Evolutionary conservation across 2,113 vertebrate genomes (phyloP), one percentile per base, ranked within the genome.

Genomic region (Tonatia bakeri): DNA sequence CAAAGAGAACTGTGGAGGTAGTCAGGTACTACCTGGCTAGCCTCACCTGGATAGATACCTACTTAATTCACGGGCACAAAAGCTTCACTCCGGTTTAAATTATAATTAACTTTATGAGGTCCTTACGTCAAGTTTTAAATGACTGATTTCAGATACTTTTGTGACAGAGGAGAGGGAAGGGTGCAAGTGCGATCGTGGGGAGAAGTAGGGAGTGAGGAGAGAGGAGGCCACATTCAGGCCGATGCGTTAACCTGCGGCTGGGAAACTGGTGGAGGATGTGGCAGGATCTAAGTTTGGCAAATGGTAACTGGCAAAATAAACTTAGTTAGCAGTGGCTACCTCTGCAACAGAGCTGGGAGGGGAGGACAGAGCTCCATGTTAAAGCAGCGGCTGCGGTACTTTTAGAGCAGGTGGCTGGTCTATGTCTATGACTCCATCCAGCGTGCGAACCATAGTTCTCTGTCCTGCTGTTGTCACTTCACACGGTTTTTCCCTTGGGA

Each of bases 131-230:
- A 24, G 31, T 67, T 91, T 93, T 47, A 90, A 86, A 61, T 16
- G 13, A 38, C 22, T 7, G 4, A n/a, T 31, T 33, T 36, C 17
- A 72, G 50, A 33, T 73, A 5, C 11, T 83, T 47, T 77, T 70
- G 70, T 59, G 82, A 50, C 61, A 47, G 67, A 76, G 54, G 7
- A 45, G 90, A 45, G 47, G 64, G 33, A 86, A 54, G 28, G 38
- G 26, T 11, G 1, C 14, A 0, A 33, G 28, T 3, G 4, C 11
- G 7, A 38, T 52, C 5, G 13, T 9, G 24, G n/a, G n/a, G n/a
- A 47, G 69, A 17, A 3, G 17, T 13, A 64, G 36, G 17, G 24
- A 81, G 56, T 40, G n/a, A 61, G 47, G 47, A 67, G 24, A 52
- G 81, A 67, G 83, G 56, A 43, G 70, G 40, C 61, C 2, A 3